A percentile compares a stretch with the other conserved stretches of the same genome.
Conservation (phyloP, 1,140 invertebrate genomes). For the Frieseomelitta varia region DNA sequence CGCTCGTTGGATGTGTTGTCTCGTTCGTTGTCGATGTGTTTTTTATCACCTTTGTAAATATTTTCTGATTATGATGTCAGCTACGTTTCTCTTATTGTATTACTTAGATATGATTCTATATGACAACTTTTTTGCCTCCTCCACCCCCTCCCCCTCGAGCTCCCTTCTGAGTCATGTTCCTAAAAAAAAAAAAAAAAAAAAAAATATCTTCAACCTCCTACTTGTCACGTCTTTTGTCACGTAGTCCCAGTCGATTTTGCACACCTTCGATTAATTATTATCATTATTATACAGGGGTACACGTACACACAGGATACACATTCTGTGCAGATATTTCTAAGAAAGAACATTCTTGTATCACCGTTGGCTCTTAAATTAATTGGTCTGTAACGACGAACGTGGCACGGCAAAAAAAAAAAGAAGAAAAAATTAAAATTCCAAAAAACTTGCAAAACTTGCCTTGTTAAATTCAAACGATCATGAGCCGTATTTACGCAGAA, state of each 20-base stretch:
- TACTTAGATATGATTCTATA: slow-evolving; percentile 79
- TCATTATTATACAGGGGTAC: slow-evolving; percentile 53
- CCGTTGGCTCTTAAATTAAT: neutral
- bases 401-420: neutral
- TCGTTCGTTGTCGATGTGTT: slow-evolving; percentile 83
- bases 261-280: slow-evolving; percentile 56
- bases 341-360: neutral
- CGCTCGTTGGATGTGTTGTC: slow-evolving; percentile 83
- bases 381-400: neutral
- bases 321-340: slow-evolving; percentile 81
- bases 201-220: neutral
- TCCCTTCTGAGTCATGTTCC: neutral
- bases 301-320: slow-evolving; percentile 48
- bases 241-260: slow-evolving; percentile 55
- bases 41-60: slow-evolving; percentile 81
- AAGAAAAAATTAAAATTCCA: neutral
- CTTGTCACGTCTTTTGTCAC: slow-evolving; percentile 32
- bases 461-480: neutral
- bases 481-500: neutral
- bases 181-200: too few relatives aligned
- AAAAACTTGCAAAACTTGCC: neutral
- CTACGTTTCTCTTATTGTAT: slow-evolving; percentile 77
- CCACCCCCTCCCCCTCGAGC: neutral
- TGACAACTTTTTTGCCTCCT: slow-evolving; percentile 56
- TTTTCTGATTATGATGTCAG: slow-evolving; percentile 80